Percentiles rank a stretch among this genome's conserved stretches.
These are phyloP conservation scores for Psophia crepitans DNA, from an alignment of 2,113 vertebrate genomes.

Conservation along the genomic window DNA sequence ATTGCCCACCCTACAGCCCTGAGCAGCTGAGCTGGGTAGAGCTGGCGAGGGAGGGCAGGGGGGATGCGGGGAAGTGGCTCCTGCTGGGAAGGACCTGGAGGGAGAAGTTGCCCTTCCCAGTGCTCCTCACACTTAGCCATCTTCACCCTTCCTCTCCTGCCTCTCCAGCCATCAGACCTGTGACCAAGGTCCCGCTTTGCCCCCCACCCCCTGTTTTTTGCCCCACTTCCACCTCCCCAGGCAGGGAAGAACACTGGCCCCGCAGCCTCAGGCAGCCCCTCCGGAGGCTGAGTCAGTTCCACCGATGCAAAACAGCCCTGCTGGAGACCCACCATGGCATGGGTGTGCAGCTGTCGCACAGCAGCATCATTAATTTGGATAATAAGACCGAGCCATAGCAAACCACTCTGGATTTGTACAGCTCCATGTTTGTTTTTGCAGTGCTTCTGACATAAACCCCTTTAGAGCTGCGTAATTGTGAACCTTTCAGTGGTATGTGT, in stretches of 20 bases:
- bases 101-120: not conserved
- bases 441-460: not conserved
- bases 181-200: not conserved
- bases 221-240: not conserved
- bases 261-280: not conserved
- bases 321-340: not conserved
- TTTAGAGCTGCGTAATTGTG: slow-evolving; percentile 2
- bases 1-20: not conserved
- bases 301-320: not conserved
- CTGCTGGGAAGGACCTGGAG: not conserved
- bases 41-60: not conserved
- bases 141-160: not conserved
- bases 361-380: not conserved
- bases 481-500: not conserved
- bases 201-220: not conserved
- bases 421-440: not conserved
- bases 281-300: not conserved
- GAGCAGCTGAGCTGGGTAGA: not conserved
- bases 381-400: not conserved
- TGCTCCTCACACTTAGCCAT: not conserved
- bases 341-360: not conserved
- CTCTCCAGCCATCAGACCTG: not conserved
- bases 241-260: not conserved
- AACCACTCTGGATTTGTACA: not conserved
- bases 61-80: not conserved